Evolutionary conservation across 2,888 invertebrate genomes (phyloP), one percentile per base, ranked within the genome.

Genomic region (Apamea epomidion): DNA sequence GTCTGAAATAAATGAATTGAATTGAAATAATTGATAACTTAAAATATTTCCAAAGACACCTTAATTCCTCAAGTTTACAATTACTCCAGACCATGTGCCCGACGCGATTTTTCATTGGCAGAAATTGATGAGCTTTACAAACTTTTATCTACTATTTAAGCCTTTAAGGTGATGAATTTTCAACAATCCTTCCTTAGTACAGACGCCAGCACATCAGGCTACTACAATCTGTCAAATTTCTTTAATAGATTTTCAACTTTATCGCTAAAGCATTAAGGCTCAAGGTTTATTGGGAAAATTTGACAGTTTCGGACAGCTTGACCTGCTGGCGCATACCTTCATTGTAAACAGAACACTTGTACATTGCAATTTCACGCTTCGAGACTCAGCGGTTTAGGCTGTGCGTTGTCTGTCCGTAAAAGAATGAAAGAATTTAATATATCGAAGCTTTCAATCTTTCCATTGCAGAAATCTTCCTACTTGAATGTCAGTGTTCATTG

Each of bases 401-500:
- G 51, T 51, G 51, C 16, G 51, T 58, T 25, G 25, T 8, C 21
- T 54, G 25, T 58, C 58, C 25, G 25, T 58, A 25, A 58, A 64
- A 29, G 29, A 18, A 29, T 64, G 18, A 29, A 60, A 25, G 8
- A 25, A 25, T 58, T 58, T 58, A 58, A 58, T 25, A 25, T 25
- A 58, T 58, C 64, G 10, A 37, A 32, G 58, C 10, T 32, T 10
- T 65, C 21, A 4, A 65, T 65, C 64, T 32, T 10, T 65, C 5
- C 32, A 65, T 64, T 64, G 64, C 32, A 21, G 1, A 64, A 64
- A 32, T 32, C 64, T 64, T 64, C 32, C 10, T 32, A 32, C 64
- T 65, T 37, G 21, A 21, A 37, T 65, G 65, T 37, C 37, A 37
- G 37, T 64, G 54, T 12, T 62, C 71, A 71, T 68, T 73, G 69